These are phyloP conservation scores for Oligia fasciuncula DNA, from an alignment of 2,888 invertebrate species.

Conservation along the genomic window DNA sequence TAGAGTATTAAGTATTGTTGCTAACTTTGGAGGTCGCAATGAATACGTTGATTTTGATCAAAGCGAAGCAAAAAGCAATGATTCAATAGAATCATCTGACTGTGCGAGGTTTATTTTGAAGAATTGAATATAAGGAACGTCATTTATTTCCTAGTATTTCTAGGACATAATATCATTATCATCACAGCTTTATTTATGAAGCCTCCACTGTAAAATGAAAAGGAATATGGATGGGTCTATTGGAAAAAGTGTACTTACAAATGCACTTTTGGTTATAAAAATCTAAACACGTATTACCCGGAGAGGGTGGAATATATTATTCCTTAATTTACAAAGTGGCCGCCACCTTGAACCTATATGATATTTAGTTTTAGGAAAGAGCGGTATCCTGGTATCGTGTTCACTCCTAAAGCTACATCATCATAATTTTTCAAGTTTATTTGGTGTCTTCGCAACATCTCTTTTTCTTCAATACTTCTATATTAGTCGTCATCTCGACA, in stretches of 20 bases:
- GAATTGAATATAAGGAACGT: neutral
- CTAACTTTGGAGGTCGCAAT: constrained; percentile 33
- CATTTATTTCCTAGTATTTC: neutral
- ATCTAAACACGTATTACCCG: neutral
- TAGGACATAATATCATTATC: neutral
- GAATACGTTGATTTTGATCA: constrained; percentile 35
- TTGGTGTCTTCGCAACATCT: too few relatives aligned
- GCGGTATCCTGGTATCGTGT: neutral
- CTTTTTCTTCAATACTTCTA: too few relatives aligned
- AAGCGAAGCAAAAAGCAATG: constrained; percentile 23
- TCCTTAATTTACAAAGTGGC: constrained; percentile 1
- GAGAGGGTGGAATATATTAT: constrained; percentile 18
- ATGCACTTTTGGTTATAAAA: neutral
- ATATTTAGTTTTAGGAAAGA: neutral
- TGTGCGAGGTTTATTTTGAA: constrained; percentile 2
- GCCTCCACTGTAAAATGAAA: neutral
- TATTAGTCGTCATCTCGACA: too few relatives aligned
- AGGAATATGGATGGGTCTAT: neutral
- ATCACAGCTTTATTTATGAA: neutral
- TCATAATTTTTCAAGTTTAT: too few relatives aligned
- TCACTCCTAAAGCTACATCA: too few relatives aligned
- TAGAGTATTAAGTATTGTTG: constrained; percentile 26
- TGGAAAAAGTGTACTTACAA: neutral
- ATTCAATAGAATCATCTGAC: constrained; percentile 20
- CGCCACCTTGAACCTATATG: neutral